A percentile compares a stretch with the other conserved stretches of the same genome.
These are phyloP conservation scores for Gnathonemus longibarbis DNA, from an alignment of 2,113 vertebrate species.

Conservation along the genomic window DNA sequence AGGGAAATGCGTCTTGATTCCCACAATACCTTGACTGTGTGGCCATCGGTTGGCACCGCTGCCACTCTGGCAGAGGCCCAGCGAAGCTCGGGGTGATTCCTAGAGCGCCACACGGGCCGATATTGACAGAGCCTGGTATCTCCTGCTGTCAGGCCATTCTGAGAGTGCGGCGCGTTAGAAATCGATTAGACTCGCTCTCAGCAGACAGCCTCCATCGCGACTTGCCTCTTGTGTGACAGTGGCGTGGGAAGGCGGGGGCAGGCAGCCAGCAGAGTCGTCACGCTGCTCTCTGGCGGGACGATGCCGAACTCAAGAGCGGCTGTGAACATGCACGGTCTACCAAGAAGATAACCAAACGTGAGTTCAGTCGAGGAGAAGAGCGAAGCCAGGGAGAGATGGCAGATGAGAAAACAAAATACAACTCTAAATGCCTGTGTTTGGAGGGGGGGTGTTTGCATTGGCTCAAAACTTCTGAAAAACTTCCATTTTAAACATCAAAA, in stretches of 20 bases:
- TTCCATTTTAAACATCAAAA: neutral
- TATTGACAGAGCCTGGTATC: slow-evolving; percentile 38
- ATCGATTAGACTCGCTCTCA: slow-evolving; percentile 35
- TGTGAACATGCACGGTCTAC: neutral
- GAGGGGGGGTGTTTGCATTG: neutral
- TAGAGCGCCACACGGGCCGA: slow-evolving; percentile 23
- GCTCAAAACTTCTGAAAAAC: neutral
- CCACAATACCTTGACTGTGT: slow-evolving; percentile 26
- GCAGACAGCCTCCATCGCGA: slow-evolving; percentile 5
- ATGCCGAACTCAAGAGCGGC: neutral
- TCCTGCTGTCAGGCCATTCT: slow-evolving; percentile 38
- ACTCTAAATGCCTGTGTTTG: neutral
- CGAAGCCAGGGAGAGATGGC: neutral
- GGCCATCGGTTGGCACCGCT: slow-evolving; percentile 7
- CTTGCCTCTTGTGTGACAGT: slow-evolving; percentile 1
- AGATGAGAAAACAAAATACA: neutral
- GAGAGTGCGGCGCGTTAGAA: slow-evolving; percentile 29
- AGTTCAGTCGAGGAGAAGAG: neutral
- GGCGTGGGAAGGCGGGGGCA: neutral
- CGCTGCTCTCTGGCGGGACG: neutral
- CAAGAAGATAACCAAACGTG: neutral
- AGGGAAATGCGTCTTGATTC: neutral
- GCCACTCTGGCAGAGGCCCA: neutral
- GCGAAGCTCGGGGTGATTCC: slow-evolving; percentile 13
- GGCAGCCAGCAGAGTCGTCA: neutral